Base-by-base conservation (phyloP, 2,797 vertebrate genomes). In the Peromyscus eremicus region DNA sequence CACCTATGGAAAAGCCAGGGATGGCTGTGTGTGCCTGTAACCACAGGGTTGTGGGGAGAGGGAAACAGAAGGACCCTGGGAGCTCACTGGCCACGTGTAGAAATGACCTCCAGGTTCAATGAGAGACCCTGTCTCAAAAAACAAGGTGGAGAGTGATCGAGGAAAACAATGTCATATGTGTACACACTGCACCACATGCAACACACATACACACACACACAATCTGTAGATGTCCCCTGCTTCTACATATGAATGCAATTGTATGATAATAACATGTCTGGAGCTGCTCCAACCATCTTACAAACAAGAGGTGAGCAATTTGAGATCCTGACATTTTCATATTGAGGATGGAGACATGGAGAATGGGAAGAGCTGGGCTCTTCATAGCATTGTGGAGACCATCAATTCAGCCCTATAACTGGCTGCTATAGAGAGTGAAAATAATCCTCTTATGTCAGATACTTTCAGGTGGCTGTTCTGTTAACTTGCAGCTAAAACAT, bases 381-480 rank as follows among this genome's bases (percentile, higher is more conserved):
- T 88, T 89, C 8, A 52, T 34, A 46, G 64, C 75, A 52, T 64
- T 77, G 25, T 94, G 91, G 62, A 94, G 71, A 90, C 40, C 70
- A 87, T 17, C 60, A 32, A 79, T 40, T 82, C 37, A 93, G 57
- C 64, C 64, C 40, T 93, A 34, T n/a, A 89, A 57, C 29, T 13
- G 91, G 46, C 27, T 52, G 52, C 37, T 95, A 49, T 86, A 60
- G 49, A 96, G 21, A 40, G 29, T 16, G 6, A 29, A 86, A 37
- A 55, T 13, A 92, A 84, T 55, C n/a, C 43, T 23, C n/a, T 64
- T 81, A 40, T 37, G 40, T 85, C 10, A 52, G 23, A 12, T 34
- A 80, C 66, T 52, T 91, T 91, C 79, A 82, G n/a, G 75, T 89
- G 43, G 11, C 19, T 92, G 76, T 77, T 96, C 87, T 88, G 10